A percentile compares a stretch with the other conserved stretches of the same genome.
These are phyloP conservation scores for Torymus tubicola DNA, from an alignment of 2,888 invertebrate genomes.

Conservation along the genomic window DNA sequence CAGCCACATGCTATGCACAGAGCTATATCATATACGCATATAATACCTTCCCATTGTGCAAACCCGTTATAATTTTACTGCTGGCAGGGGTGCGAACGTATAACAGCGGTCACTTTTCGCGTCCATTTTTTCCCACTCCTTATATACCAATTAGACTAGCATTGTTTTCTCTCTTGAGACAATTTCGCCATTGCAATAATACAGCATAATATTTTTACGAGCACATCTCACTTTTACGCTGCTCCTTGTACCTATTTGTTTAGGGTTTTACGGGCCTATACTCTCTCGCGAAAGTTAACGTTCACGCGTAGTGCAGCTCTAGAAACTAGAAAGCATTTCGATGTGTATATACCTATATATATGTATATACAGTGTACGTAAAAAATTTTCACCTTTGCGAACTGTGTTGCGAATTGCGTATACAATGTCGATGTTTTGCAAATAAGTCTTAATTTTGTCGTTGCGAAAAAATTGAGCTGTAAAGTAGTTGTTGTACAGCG, in stretches of 20 bases:
- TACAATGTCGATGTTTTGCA: neutral
- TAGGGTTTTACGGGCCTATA: slow-evolving; percentile 40
- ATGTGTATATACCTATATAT: slow-evolving; percentile 6
- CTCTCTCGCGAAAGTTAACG: neutral
- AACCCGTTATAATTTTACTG: too few relatives aligned
- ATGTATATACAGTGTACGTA: neutral
- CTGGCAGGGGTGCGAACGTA: too few relatives aligned
- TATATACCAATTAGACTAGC: slow-evolving; percentile 7
- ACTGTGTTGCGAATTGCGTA: neutral
- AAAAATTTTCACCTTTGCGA: slow-evolving; percentile 33
- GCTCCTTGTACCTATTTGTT: slow-evolving; percentile 10
- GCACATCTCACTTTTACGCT: neutral
- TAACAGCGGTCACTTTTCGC: slow-evolving; percentile 14
- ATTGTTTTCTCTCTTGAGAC: slow-evolving; percentile 33
- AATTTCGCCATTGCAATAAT: slow-evolving; percentile 5
- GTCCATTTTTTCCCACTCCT: neutral
- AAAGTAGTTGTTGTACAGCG: neutral
- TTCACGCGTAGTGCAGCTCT: slow-evolving; percentile 20
- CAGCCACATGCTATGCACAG: too few relatives aligned
- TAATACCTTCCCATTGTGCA: too few relatives aligned
- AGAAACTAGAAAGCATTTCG: slow-evolving; percentile 11
- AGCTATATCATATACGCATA: too few relatives aligned
- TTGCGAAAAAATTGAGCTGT: slow-evolving; percentile 5
- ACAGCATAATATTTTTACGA: slow-evolving; percentile 8
- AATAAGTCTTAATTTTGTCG: neutral